These are phyloP conservation scores for Autographa pulchrina DNA, from an alignment of 2,888 invertebrate species.

Conservation along the genomic window DNA sequence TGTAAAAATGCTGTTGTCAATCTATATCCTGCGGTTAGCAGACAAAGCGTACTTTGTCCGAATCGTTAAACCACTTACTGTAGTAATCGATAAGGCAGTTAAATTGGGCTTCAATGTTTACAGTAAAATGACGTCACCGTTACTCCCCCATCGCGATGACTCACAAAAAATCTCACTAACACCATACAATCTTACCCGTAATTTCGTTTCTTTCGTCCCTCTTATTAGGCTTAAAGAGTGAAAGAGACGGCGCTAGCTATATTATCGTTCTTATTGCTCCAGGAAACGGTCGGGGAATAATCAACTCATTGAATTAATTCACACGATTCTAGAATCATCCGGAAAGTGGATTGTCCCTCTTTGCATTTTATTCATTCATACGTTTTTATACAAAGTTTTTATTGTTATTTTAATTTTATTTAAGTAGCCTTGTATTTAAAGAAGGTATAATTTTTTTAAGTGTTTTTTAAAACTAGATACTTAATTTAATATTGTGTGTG, in stretches of 20 bases:
- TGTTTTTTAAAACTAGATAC: too few species aligned
- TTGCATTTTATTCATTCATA: constrained; percentile 52
- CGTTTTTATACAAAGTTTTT: constrained; percentile 38
- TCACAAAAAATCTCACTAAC: constrained; percentile 68
- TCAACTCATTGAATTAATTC: constrained; percentile 73
- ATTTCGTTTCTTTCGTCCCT: constrained; percentile 29
- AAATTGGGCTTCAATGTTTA: constrained; percentile 65
- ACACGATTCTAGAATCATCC: constrained; percentile 60
- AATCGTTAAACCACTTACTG: constrained; percentile 51
- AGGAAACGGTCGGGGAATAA: constrained; percentile 66
- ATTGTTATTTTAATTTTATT: constrained; percentile 34
- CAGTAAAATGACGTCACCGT: constrained; percentile 72
- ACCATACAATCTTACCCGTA: constrained; percentile 50
- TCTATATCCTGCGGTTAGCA: constrained; percentile 37
- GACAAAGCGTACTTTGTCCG: constrained; percentile 58
- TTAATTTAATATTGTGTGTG: too few species aligned
- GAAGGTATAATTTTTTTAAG: too few species aligned
- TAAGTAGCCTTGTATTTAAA: background rate
- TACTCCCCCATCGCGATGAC: constrained; percentile 66
- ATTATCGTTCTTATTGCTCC: constrained; percentile 58
- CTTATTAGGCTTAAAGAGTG: constrained; percentile 26
- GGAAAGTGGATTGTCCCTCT: constrained; percentile 54
- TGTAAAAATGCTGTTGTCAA: constrained; percentile 40
- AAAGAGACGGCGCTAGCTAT: constrained; percentile 37
- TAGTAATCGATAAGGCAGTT: constrained; percentile 63